Conservation (phyloP, 2,888 invertebrate species). For the Melitaea athalia region DNA sequence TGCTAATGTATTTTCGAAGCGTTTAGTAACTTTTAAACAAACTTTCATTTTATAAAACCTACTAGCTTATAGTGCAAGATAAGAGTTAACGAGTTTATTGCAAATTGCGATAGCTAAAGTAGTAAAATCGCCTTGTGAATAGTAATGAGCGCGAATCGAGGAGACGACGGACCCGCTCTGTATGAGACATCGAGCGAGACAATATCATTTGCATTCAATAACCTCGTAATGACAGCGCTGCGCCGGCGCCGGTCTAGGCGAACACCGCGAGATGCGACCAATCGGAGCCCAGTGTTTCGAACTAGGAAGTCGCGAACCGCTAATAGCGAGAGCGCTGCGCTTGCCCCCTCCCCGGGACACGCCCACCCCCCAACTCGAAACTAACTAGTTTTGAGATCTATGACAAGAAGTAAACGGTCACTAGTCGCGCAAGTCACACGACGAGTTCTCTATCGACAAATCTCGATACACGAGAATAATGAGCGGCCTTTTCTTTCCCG, state of each 20-base stretch:
- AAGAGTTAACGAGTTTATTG: conserved; percentile 16
- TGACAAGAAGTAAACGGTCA: conserved; percentile 28
- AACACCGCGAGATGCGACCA: conserved; percentile 30
- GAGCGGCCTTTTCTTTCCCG: conserved; percentile 20
- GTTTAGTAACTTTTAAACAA: too few species aligned
- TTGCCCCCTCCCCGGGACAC: conserved; percentile 53
- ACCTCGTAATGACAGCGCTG: conserved; percentile 19
- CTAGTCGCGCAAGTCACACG: conserved; percentile 11
- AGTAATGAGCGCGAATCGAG: conserved; percentile 30
- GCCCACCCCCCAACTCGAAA: conserved; percentile 30
- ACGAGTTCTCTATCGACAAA: conserved; percentile 25
- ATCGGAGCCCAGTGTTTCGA: conserved; percentile 17
- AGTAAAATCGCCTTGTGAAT: conserved; percentile 32
- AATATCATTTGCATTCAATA: conserved; percentile 36
- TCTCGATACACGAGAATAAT: conserved; percentile 27
- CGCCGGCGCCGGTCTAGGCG: conserved; percentile 30
- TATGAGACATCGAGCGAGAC: conserved; percentile 6
- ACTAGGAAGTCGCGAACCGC: conserved; percentile 29
- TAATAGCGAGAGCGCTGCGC: conserved; percentile 45
- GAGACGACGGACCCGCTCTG: conserved; percentile 16
- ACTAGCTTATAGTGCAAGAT: neutral
- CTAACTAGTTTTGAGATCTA: conserved; percentile 31
- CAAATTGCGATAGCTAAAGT: conserved; percentile 15
- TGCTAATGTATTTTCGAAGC: too few species aligned
- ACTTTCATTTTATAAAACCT: neutral